Evolutionary conservation across 1,140 invertebrate genomes (phyloP), one percentile per base, ranked within the genome.

Genomic region (Hormaphis cornu): DNA sequence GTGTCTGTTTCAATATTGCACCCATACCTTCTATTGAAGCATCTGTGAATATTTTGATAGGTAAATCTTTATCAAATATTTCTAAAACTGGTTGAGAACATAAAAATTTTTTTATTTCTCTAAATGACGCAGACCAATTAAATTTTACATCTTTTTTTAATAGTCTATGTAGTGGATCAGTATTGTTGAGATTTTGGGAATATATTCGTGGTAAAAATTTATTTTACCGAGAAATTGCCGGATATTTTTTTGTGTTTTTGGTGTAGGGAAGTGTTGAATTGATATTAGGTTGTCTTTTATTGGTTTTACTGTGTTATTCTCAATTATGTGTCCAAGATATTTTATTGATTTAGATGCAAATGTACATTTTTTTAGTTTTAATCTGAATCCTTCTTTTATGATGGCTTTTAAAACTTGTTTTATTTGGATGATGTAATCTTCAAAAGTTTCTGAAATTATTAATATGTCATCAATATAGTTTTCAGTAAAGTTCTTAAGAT

Each of bases 331-430:
- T 33, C 76, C 73, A 24, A 77, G 69, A 53, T 76, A 76, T 73
- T 76, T 75, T 10, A 75, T 73, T 54, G 74, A 74, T 33, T 75
- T n/a, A n/a, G n/a, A n/a, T n/a, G n/a, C n/a, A n/a, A n/a, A n/a
- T n/a, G n/a, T n/a, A n/a, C n/a, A n/a, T 74, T 76, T 76, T 44
- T 73, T 69, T 28, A 76, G 74, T 72, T 77, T 77, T 30, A 77
- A 40, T 73, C 73, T 73, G 53, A 77, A 75, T 10, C 74, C 76
- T 72, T 77, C 74, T 61, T 53, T 73, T 59, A n/a, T n/a, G n/a
- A 48, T 74, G 46, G 72, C 73, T 71, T 75, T 35, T 24, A 74
- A 71, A 35, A 74, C 18, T 53, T 71, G 66, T 70, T n/a, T 26
- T 58, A 75, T 69, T 42, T 75, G 74, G 18, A 35, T 26, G 10